Evolutionary conservation across 1,140 invertebrate species (phyloP), one percentile per base, ranked within the genome.

Genomic region (Gryllus bimaculatus): DNA sequence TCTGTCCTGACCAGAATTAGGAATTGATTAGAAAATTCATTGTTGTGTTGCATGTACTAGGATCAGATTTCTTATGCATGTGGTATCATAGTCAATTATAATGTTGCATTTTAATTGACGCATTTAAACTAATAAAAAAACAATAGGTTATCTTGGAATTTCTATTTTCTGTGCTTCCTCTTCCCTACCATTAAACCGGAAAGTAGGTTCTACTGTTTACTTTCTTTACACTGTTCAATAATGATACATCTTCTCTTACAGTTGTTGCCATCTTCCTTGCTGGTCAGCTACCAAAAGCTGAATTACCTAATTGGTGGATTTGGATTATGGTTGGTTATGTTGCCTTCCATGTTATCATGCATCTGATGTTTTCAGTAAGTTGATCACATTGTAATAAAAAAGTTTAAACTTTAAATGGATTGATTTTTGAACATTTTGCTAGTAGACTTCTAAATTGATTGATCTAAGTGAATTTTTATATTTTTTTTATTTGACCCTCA

Each of bases 221-320:
- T 39, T 39, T 2, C 26, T 39, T 39, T 5, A 1, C 26, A 39
- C 26, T 5, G 5, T 39, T 39, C 26, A 66, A 7, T 13, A 7
- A 66, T 13, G 18, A 3, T 66, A 3, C 77, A 81, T 81, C 82
- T 83, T 84, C 84, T 82, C 83, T 90, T 90, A 39, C 88, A 97
- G 95, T 98, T 87, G 91, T 95, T 8, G 93, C 95, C 78, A 94
- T 98, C 82, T 98, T 98, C 89, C 94, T 98, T 83, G 94, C 96
- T 54, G 92, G 95, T 21, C 90, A 92, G 81, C 87, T 98, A 80
- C 90, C 90, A 80, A 95, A 96, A 86, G 93, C 95, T 18, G 91
- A 94, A 83, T 86, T 98, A 75, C 95, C 96, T 0, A 88, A 92
- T 77, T 96, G 95, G 92, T 90, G 93, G 81, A 92, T 95, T 80